Evolutionary conservation across 2,797 vertebrate species (phyloP).

Genomic region (Scolopax rusticola): DNA sequence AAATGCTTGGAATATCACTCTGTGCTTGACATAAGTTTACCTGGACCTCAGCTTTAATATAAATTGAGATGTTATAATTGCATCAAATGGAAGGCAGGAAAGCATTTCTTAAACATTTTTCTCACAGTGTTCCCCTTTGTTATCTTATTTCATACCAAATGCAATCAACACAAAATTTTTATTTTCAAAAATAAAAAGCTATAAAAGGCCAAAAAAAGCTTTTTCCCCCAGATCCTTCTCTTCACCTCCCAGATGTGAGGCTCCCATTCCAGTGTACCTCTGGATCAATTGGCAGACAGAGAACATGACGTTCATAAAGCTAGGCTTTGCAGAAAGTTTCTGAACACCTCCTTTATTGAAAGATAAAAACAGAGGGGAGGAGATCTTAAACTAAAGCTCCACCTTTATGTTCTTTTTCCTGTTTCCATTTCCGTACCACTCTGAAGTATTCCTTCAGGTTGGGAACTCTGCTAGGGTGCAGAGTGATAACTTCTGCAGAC

Average conservation of each 20-base stretch:
- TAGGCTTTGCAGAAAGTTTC: neutral
- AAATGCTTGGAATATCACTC: neutral
- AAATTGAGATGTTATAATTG: neutral
- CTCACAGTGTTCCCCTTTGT: neutral
- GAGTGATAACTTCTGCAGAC: neutral
- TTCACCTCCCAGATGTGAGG: neutral
- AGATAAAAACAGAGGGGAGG: neutral
- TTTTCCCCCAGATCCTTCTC: neutral
- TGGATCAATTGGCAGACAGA: neutral
- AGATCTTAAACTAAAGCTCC: neutral
- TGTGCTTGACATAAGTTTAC: neutral
- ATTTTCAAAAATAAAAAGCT: neutral
- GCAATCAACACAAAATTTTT: neutral
- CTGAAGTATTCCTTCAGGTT: neutral
- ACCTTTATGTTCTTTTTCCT: neutral
- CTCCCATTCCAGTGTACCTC: neutral
- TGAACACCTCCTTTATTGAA: neutral
- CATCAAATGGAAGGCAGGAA: neutral
- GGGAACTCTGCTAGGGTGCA: neutral
- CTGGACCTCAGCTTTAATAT: neutral
- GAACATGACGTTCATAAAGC: fast-evolving
- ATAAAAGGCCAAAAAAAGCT: neutral
- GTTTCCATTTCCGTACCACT: neutral
- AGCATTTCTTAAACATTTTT: neutral
- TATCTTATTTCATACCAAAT: neutral